Base-by-base conservation (phyloP, 2,113 vertebrate species). In the Cyanoderma ruficeps region DNA sequence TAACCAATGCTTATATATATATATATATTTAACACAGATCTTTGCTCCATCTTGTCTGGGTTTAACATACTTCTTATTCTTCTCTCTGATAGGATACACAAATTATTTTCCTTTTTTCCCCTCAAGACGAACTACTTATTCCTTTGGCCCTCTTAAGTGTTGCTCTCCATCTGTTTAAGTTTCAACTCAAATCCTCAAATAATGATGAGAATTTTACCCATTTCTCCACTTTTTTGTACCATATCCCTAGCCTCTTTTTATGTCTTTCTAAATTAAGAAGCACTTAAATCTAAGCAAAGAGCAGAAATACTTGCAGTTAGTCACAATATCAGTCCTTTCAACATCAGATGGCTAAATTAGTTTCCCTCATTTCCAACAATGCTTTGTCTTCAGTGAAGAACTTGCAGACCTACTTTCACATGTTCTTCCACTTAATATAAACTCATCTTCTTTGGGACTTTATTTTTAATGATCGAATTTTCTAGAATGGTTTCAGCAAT, bases 391-490 rank as follows among this genome's bases (percentile, higher is more conserved):
- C 71, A 76, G 70, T 57, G 65, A 72, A 83, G 63, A 72, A 85
- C 41, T 77, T 83, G 44, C 44, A 93, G 82, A 60, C 30, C 39
- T 90, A 61, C n/a, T 94, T 95, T 94, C 33, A 37, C 17, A 47
- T 85, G 31, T 23, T 78, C 31, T 87, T 84, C 41, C 21, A 10
- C n/a, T 68, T 76, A 52, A 60, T 71, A 82, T 23, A 80, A 85
- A 76, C 89, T 88, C 50, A 88, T 24, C 20, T 59, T 83, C 80
- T 80, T 57, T 56, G 47, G 24, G 14, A 56, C 93, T 93, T 94
- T 89, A 82, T 91, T 95, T 93, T 93, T 91, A 84, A 85, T 72
- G 65, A 72, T 27, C 8, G 49, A 35, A 65, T 80, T 42, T 90
- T 88, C 61, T 57, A 67, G 88, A 94, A 93, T 35, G 23, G 11